Percentiles rank a stretch among this genome's conserved stretches.
Conservation (phyloP, 2,113 vertebrate species). For the Cyprinodon tularosa region DNA sequence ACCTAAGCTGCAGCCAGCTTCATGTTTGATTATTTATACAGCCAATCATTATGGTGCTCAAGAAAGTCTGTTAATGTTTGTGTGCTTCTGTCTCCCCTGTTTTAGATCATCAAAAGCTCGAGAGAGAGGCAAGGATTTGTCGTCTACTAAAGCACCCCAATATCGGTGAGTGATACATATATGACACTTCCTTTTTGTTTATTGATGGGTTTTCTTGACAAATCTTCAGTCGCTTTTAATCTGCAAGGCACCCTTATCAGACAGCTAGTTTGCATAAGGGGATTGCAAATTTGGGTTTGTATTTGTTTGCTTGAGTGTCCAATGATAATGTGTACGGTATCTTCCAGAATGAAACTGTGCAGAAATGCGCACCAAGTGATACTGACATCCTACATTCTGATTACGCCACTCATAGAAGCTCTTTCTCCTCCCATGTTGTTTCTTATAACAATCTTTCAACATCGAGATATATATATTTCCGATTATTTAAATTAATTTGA, state of each 20-base stretch:
- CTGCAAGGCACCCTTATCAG: slow-evolving; percentile 51
- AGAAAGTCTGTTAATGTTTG: slow-evolving; percentile 37
- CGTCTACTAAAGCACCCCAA: slow-evolving; percentile 82
- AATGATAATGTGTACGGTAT: slow-evolving; percentile 66
- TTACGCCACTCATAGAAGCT: slow-evolving; percentile 26
- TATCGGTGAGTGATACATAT: slow-evolving; percentile 73
- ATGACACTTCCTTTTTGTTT: slow-evolving; percentile 15
- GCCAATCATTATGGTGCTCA: slow-evolving; percentile 36
- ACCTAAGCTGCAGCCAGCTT: slow-evolving; percentile 37
- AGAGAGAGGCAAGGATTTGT: slow-evolving; percentile 83
- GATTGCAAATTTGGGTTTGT: slow-evolving; percentile 18
- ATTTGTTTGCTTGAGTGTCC: slow-evolving; percentile 15
- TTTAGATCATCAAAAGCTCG: slow-evolving; percentile 83
- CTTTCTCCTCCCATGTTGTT: slow-evolving; percentile 1
- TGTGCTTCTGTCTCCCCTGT: slow-evolving; percentile 41
- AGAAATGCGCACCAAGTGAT: slow-evolving; percentile 15
- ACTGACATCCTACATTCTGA: slow-evolving; percentile 45
- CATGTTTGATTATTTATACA: slow-evolving; percentile 38
- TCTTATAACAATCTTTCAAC: not conserved
- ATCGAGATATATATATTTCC: not conserved
- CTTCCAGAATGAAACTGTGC: slow-evolving; percentile 33
- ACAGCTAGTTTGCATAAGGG: not conserved
- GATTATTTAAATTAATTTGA: not conserved
- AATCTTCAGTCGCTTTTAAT: slow-evolving; percentile 57
- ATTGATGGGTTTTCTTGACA: slow-evolving; percentile 38